Evolutionary conservation across 2,888 invertebrate genomes (phyloP).

Genomic region (Ophioninae sp.): DNA sequence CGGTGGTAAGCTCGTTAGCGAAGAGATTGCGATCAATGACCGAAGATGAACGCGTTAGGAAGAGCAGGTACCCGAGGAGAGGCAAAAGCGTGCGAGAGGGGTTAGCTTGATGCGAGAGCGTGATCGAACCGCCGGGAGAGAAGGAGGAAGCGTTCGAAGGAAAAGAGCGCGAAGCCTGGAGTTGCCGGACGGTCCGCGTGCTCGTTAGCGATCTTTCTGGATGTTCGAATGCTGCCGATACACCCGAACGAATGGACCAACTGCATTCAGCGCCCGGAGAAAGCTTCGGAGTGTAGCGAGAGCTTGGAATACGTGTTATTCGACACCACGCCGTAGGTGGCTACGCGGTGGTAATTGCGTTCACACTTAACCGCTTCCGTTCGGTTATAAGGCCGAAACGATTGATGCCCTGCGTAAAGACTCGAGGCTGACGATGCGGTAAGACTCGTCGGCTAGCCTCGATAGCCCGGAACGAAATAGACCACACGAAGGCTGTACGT

Average conservation of each 20-base stretch:
- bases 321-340: conserved; percentile 76
- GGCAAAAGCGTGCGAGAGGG: conserved; percentile 1
- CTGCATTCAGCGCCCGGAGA: conserved; percentile 49
- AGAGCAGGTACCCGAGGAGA: conserved; percentile 62
- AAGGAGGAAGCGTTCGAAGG: conserved; percentile 42
- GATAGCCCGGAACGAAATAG: conserved; percentile 39
- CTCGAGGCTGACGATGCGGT: conserved; percentile 1
- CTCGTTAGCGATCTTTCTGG: conserved; percentile 74
- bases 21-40: conserved; percentile 78
- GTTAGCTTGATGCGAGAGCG: conserved; percentile 14
- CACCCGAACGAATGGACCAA: conserved; percentile 14
- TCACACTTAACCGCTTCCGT: conserved; percentile 75
- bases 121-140: conserved; percentile 39
- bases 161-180: conserved; percentile 58
- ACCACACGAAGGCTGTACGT: conserved; percentile 53
- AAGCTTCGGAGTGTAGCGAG: conserved; percentile 54
- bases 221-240: conserved; percentile 53
- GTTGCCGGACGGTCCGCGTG: conserved; percentile 53
- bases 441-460: conserved; percentile 15
- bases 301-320: conserved; percentile 75
- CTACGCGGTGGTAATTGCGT: conserved; percentile 76
- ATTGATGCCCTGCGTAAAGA: conserved; percentile 54
- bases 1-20: conserved; percentile 78
- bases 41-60: conserved; percentile 79
- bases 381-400: conserved; percentile 64